A percentile compares a stretch with the other conserved stretches of the same genome.
These are phyloP conservation scores for Sinosuthora webbiana DNA, from an alignment of 2,113 vertebrate species.

Conservation along the genomic window DNA sequence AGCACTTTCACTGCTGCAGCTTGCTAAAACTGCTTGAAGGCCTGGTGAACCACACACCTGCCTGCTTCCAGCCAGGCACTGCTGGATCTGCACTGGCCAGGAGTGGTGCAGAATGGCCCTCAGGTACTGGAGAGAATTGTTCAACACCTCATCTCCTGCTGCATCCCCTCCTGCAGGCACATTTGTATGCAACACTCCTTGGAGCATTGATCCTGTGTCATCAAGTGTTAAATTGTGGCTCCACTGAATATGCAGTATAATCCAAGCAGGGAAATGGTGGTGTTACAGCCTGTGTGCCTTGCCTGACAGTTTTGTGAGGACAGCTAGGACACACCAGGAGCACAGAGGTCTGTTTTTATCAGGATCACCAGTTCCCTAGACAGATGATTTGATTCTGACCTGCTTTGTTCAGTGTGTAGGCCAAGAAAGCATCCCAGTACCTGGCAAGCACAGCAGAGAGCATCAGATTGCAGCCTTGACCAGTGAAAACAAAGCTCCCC, in stretches of 20 bases:
- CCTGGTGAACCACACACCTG: neutral
- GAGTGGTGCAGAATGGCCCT: neutral
- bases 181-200: neutral
- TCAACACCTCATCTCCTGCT: neutral
- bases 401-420: neutral
- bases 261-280: neutral
- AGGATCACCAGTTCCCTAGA: neutral
- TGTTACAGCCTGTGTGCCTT: rapidly evolving
- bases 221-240: neutral
- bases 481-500: neutral
- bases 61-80: neutral
- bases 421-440: neutral
- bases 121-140: neutral
- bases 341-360: neutral
- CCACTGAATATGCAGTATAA: neutral
- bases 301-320: neutral
- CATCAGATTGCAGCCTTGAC: neutral
- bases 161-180: neutral
- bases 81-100: neutral
- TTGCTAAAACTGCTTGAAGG: neutral
- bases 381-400: neutral
- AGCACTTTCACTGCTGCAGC: neutral
- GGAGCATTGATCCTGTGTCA: neutral
- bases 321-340: neutral
- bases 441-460: neutral